Evolutionary conservation across 2,888 invertebrate genomes (phyloP), one percentile per base, ranked within the genome.

Genomic region (Prostheceraeus crozeri): DNA sequence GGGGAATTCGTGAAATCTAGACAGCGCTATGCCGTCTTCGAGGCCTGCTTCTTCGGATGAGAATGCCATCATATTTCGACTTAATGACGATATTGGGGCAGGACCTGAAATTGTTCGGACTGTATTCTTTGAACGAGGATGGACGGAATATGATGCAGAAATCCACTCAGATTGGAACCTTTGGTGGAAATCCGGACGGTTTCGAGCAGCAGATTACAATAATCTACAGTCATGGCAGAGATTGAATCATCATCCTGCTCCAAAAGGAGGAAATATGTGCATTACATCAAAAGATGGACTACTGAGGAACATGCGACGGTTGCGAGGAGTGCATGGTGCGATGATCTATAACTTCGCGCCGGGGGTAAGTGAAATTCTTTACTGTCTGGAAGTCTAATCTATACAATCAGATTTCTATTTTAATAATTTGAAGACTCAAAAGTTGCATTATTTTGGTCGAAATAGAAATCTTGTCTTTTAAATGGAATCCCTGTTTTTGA

Each of bases 281-380:
- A 86, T 88, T 70, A 87, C 87, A 69, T 80, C 85, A 51, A 88
- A 88, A 72, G 87, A 88, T 72, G 84, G 83, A 69, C 78, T 88
- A 53, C 85, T 86, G 1, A 78, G 87, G 62, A 83, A 85, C 65
- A 76, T 88, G 55, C 69, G 69, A 62, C 85, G 86, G 67, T 87
- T 87, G 87, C 83, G 82, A 71, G 84, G 84, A 67, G 83, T 86
- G 45, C 85, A 86, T 69, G 87, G 87, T 40, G 79, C 83, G n/a
- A 83, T 85, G 3, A 67, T 70, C 8, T 71, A 66, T 67, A 85
- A 87, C 72, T 87, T 87, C 77, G 85, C 85, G 85, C 88, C 88
- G 1, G 79, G 83, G n/a, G n/a, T n/a, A n/a, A n/a, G n/a, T n/a
- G n/a, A n/a, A n/a, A n/a, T n/a, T n/a, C n/a, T n/a, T n/a, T n/a